Base-by-base conservation (phyloP, 2,888 invertebrate species). In the Sinohyriopsis cumingii region DNA sequence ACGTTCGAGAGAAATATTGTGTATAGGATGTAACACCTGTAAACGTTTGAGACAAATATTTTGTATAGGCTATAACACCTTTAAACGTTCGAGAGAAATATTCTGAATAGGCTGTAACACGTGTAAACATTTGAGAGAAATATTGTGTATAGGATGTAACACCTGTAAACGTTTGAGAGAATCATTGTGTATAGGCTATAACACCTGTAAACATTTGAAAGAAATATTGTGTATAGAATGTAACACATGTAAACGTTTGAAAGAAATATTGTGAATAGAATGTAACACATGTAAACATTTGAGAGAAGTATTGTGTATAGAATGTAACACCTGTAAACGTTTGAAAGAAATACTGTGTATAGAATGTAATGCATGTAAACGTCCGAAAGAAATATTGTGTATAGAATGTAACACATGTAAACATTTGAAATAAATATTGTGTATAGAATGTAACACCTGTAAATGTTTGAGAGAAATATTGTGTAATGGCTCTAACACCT, bases 41-140 rank as follows among this genome's bases (percentile, higher is more conserved):
- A 2, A 45, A 45, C 12, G 45, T 15, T 45, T 45, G 45, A 45
- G 15, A 45, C 15, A 45, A 45, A 45, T 45, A 45, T 3, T n/a
- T n/a, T n/a, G 77, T 77, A 63, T 77, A 77, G 1, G 65, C 74
- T 68, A 77, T 59, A 7, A 77, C 77, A 33, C 77, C 77, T 77
- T 12, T 45, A 2, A 45, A 45, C 12, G 45, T 15, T 45, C 15
- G 45, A 45, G 15, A 45, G 45, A 45, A 45, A 45, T 45, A 45
- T 3, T n/a, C n/a, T n/a, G n/a, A n/a, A 63, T 77, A 77, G 1
- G 65, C 74, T 68, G 75, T 59, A 7, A 77, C 77, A 33, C 77
- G 74, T 77, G 45, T 45, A 2, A 45, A 45, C 12, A 15, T 15
- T 45, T 45, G 45, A 45, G 15, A 45, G 45, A 45, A 45, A 45